Conservation (phyloP, 30 jellyfish, hydroid and myxozoan genomes). For the Hydra vulgaris region DNA sequence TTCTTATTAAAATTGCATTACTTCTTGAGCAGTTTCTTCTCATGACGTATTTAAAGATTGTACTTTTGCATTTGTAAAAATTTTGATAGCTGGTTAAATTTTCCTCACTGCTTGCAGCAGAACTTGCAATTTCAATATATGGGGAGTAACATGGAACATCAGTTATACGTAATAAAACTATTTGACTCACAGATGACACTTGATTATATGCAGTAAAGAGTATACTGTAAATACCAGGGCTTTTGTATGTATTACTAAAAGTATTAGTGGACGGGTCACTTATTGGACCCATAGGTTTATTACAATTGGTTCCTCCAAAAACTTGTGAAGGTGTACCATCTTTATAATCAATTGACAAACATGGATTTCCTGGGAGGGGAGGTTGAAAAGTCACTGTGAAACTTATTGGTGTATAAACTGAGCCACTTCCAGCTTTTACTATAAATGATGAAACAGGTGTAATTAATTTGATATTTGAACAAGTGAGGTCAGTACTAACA, state of each 20-base stretch:
- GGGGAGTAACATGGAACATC: slow-evolving; percentile 24
- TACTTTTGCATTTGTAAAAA: neutral
- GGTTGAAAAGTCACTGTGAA: neutral
- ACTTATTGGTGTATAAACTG: neutral
- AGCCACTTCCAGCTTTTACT: neutral
- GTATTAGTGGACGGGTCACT: neutral
- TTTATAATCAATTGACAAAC: neutral
- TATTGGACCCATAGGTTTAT: neutral
- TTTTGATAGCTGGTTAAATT: neutral
- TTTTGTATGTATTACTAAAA: neutral
- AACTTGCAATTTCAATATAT: neutral
- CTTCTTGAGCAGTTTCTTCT: neutral
- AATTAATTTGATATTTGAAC: neutral
- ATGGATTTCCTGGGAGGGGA: neutral
- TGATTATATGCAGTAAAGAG: neutral
- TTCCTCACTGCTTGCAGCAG: slow-evolving; percentile 5
- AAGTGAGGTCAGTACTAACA: neutral
- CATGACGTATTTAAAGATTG: neutral
- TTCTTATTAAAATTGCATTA: neutral
- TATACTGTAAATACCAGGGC: neutral
- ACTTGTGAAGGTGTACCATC: neutral
- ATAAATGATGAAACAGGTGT: neutral
- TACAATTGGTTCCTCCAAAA: slow-evolving; percentile 1
- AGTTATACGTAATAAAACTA: neutral
- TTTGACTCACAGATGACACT: neutral